Conservation (phyloP, 2,113 vertebrate genomes). For the Neofelis nebulosa region DNA sequence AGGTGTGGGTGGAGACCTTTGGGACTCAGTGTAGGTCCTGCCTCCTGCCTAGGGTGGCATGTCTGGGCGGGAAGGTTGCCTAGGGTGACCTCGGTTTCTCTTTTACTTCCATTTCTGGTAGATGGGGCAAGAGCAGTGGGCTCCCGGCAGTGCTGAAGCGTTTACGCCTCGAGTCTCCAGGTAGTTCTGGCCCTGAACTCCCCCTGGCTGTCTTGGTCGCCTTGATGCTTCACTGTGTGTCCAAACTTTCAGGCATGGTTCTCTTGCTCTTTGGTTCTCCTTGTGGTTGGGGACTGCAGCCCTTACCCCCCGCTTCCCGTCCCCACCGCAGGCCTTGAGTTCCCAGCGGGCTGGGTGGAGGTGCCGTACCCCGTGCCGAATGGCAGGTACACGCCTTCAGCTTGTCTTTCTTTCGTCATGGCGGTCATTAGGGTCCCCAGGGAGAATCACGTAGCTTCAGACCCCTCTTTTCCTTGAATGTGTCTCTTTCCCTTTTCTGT, state of each 20-base stretch:
- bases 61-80: neutral
- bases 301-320: neutral
- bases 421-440: neutral
- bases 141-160: neutral
- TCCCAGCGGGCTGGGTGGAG: accelerated
- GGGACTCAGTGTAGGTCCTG: neutral
- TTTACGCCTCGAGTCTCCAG: neutral
- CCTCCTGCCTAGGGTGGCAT: neutral
- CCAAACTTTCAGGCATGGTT: neutral
- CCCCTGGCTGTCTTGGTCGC: neutral
- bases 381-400: neutral
- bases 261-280: neutral
- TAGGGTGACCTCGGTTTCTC: neutral
- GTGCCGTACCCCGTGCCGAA: neutral
- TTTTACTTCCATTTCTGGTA: neutral
- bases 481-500: neutral
- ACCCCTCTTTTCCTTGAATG: neutral
- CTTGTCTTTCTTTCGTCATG: no score
- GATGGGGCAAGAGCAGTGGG: neutral
- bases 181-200: neutral
- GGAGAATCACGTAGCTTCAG: neutral
- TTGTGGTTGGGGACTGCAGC: neutral
- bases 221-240: neutral
- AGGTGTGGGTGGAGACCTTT: neutral
- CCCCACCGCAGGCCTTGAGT: neutral